Evolutionary conservation across 2,797 vertebrate genomes (phyloP), one percentile per base, ranked within the genome.

Genomic region (Hyperoplus lanceolatus): DNA sequence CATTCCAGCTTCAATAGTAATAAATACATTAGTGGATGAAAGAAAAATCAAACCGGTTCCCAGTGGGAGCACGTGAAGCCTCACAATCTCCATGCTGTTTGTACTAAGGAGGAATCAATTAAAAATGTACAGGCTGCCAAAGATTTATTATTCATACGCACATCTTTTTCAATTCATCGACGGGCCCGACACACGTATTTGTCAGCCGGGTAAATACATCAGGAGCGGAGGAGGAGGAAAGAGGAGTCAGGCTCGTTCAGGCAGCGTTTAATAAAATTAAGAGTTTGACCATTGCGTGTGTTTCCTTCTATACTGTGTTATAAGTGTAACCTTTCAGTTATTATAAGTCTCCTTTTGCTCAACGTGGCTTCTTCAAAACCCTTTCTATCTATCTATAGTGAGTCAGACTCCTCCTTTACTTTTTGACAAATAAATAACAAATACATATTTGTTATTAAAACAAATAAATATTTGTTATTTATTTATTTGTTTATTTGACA

Each of bases 121-220:
- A 92, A 93, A 94, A 94, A 95, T 93, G 87, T 91, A 93, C 91
- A 93, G 29, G 80, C 89, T 90, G 90, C 90, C 85, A 86, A 79
- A 84, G 86, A 94, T 95, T 91, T 90, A 93, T 94, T 92, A 96
- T 96, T 96, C 90, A 96, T 94, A 89, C 58, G 70, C 83, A 70
- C 76, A 76, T 90, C 86, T 70, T 87, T 89, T 85, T 79, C 75
- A 81, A 75, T 87, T 69, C 84, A 56, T 89, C 69, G 66, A 87
- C 70, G 69, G 72, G 82, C 74, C 29, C 21, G 67, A 89, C 80
- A 81, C 76, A 61, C 76, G 86, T 83, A 84, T 88, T 56, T 83
- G 83, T 91, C 82, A 80, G 81, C 42, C 15, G 67, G 57, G 83
- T 90, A 89, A 88, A 89, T 86, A 85, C 64, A 70, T 61, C 38